Base-by-base conservation (phyloP, 2,113 vertebrate genomes). In the Coreoperca whiteheadi region DNA sequence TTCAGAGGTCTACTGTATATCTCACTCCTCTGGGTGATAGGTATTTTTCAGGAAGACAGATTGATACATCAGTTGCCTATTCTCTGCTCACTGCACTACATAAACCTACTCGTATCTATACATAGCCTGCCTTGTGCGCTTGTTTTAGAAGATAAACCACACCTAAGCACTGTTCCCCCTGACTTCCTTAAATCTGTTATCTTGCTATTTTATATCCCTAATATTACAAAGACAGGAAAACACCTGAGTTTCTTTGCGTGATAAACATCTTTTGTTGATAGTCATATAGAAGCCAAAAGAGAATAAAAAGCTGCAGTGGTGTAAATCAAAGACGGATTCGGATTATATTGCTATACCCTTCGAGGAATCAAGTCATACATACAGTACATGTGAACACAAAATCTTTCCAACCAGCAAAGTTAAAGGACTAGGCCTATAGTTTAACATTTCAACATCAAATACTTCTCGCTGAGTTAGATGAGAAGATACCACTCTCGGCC, bases 1-100 rank as follows among this genome's bases (percentile, higher is more conserved):
- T 75, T 51, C 85, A 23, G 41, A 37, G 71, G 81, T 77, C 56
- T 81, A 68, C 83, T 73, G 83, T 85, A 83, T 83, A 89, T 88
- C 84, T 91, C 88, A 74, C 80, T 79, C 81, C 72, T 81, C 67
- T 51, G 81, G 81, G 88, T 71, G 59, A 86, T 78, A 34, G 84
- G 86, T 82, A 83, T 91, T 93, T 85, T 86, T 87, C 85, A 90
- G 84, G 63, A 88, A 90, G 92, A 93, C 77, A 77, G 84, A 93
- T 90, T 88, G 85, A 88, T 86, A 51, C 79, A 84, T 88, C 74
- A 74, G 76, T 54, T 61, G 37, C 51, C 75, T 64, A 66, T 89
- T 88, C 81, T 76, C 86, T 59, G 68, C 74, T 68, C 43, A 9
- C 68, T 76, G 71, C 70, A 54, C 79, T 43, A 85, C 84, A 88